Evolutionary conservation across 2,888 invertebrate species (phyloP).

Genomic region (Tenthredo livida): DNA sequence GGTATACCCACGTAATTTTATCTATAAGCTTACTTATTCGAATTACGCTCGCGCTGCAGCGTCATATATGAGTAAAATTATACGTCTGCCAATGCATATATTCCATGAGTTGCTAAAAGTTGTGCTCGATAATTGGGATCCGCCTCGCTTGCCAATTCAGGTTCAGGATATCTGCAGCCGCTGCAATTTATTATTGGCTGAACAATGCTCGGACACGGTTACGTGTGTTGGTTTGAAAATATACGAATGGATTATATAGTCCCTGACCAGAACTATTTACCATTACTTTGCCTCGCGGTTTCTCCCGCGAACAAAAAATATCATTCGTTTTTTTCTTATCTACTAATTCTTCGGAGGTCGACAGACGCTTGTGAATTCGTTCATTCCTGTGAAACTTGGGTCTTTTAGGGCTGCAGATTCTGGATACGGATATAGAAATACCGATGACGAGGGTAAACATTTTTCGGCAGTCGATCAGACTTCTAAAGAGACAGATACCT

Average conservation of each 20-base stretch:
- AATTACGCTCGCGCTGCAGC: not conserved
- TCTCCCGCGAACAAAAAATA: not conserved
- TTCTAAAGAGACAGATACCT: not conserved
- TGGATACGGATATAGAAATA: conserved; percentile 17
- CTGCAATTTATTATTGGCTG: conserved; percentile 43
- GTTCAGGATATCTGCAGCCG: conserved; percentile 31
- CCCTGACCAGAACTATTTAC: not conserved
- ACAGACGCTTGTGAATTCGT: not conserved
- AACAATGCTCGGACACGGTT: conserved; percentile 34
- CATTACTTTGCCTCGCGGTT: not conserved
- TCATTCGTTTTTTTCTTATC: not conserved
- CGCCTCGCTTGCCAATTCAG: conserved; percentile 34
- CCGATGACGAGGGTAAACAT: conserved; percentile 3
- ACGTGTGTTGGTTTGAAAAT: conserved; percentile 12
- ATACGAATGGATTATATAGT: not conserved
- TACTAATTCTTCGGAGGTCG: not conserved
- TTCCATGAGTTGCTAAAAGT: conserved; percentile 32
- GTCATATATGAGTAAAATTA: conserved; percentile 6
- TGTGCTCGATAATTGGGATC: conserved; percentile 42
- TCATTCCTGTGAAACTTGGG: not conserved
- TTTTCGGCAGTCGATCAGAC: conserved; percentile 9
- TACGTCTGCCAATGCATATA: conserved; percentile 10
- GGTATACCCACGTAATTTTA: not conserved
- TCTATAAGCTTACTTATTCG: conserved; percentile 18
- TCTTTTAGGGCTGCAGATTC: not conserved